Evolutionary conservation across 2,797 vertebrate species (phyloP), one percentile per base, ranked within the genome.

Genomic region (Gallirallus australis): DNA sequence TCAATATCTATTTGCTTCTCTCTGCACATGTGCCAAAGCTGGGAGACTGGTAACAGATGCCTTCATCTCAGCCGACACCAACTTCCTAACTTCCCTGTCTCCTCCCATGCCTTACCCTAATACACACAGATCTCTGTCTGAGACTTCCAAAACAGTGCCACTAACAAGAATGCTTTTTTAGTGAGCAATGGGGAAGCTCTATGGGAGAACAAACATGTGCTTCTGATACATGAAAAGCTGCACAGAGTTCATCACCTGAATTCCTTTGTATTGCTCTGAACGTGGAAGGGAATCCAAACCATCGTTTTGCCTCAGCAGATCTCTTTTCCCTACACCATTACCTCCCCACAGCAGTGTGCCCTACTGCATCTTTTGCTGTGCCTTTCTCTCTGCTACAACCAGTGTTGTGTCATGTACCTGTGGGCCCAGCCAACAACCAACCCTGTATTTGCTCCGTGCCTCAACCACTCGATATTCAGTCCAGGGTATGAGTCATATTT

Each of bases 1-100:
- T 96, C 89, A 93, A 92, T 94, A 96, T n/a, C 93, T 56, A 93
- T 91, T 96, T 94, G 78, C 53, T 93, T 80, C 86, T 57, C 90
- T 48, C 75, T 47, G 86, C 83, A 94, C 94, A 96, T 86, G 95
- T 95, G 95, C 53, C 75, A 31, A 61, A 5, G 21, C 39, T 48
- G 31, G 90, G 78, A 87, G 69, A 86, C 48, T 42, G 66, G 17
- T 94, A 97, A 95, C 21, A 93, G 88, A 90, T 1, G 2, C 37
- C 71, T 85, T 84, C 61, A 80, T 84, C 81, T 82, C 59, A 80
- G 35, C 45, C 84, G 73, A 82, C 82, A 95, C 53, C 82, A 72
- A 18, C 56, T 33, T 25, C 53, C 61, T 76, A 85, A 82, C 73
- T 75, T 82, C 47, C 71, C n/a, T 83, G 42, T 33, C 65, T 88